Base-by-base conservation (phyloP, 2,113 vertebrate species). In the Cyprinodon variegatus region DNA sequence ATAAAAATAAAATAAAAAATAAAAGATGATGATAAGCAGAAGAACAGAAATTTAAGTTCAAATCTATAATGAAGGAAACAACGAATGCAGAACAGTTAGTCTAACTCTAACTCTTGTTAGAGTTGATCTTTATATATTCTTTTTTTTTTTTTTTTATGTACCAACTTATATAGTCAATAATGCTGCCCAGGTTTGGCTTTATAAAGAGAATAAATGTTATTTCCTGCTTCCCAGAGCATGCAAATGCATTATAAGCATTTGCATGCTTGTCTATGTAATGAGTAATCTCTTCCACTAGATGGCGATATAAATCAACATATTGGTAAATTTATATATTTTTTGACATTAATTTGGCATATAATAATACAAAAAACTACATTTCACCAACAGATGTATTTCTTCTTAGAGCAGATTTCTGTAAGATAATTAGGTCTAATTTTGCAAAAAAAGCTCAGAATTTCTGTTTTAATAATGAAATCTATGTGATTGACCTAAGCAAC, bases 241-340 rank as follows among this genome's bases (percentile, higher is more conserved):
- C 15, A 20, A 17, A 53, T 6, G 8, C 65, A 37, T 14, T 4
- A 12, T 0, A 41, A 36, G 38, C 11, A 11, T 6, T 10, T 63
- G 5, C 43, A 3, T 20, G 20, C 15, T 15, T 40, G 17, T 12
- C 29, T 4, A n/a, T 73, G 65, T 53, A 17, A 62, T 13, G 65
- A n/a, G n/a, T 3, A 8, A 45, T 20, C 3, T 65, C 67, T 20
- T 70, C 89, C 93, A 87, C 76, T 62, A 81, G 48, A 71, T 62
- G 90, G 85, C 48, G 15, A 9, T 67, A 67, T 64, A 78, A 37
- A 3, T 20, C 79, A 62, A 1, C 15, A 3, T 10, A 20, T 4
- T 57, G 20, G 50, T 17, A 20, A 57, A 57, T 57, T 29, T 29
- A 29, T 29, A 29, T 29, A 29, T 1, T 29, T 29, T 29, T 29